Percentiles rank a stretch among this genome's conserved stretches.
Evolutionary conservation across 2,888 invertebrate species (phyloP).

Genomic region (Epinotia nisella): DNA sequence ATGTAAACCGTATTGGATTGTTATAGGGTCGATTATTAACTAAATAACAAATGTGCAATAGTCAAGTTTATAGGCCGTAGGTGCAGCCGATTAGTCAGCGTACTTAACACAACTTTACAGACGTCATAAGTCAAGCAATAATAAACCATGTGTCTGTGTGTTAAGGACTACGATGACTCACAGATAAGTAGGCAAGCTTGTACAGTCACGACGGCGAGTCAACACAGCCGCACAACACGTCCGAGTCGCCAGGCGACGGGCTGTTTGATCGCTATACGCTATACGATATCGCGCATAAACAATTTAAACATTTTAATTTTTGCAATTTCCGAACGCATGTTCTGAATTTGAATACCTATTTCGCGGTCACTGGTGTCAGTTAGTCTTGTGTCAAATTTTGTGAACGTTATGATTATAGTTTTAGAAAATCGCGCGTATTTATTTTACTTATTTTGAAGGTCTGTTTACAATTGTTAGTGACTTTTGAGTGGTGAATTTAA

Average conservation of each 20-base stretch:
- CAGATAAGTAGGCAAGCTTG: constrained; percentile 16
- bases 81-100: constrained; percentile 77
- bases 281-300: constrained; percentile 43
- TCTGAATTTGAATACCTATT: constrained; percentile 45
- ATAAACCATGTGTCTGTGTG: not conserved
- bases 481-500: constrained; percentile 54
- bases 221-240: constrained; percentile 60
- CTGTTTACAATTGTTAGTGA: constrained; percentile 54
- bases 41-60: constrained; percentile 39
- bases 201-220: constrained; percentile 69
- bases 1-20: not conserved
- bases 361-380: constrained; percentile 51
- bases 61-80: constrained; percentile 64
- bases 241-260: constrained; percentile 75
- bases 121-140: not conserved
- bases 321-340: constrained; percentile 46
- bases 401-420: constrained; percentile 60
- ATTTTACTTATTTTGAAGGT: constrained; percentile 50
- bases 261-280: constrained; percentile 78
- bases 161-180: no score
- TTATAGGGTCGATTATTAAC: constrained; percentile 30
- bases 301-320: constrained; percentile 24
- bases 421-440: constrained; percentile 66
- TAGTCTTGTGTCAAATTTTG: constrained; percentile 70
- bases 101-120: constrained; percentile 20